A percentile compares a stretch with the other conserved stretches of the same genome.
phyloP scores from a whole-genome alignment of 1,140 invertebrate species.

The Drosophila watanabei region DNA sequence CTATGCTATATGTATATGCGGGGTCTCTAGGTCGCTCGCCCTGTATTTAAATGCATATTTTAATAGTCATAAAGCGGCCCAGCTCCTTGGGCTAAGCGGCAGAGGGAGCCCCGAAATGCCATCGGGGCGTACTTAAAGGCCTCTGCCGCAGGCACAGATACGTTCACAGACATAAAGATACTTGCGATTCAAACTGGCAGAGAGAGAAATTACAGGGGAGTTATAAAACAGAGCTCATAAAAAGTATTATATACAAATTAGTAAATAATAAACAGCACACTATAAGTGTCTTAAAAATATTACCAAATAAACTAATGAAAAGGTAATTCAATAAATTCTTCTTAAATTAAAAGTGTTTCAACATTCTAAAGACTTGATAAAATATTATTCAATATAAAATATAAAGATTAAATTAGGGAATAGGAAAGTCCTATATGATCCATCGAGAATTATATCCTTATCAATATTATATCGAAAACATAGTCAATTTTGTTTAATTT shows the following conservation, averaged over 20 bases:
- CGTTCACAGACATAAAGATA: conserved; percentile 22
- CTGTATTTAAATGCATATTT: conserved; percentile 81
- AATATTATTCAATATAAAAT: not conserved
- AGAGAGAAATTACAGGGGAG: not conserved
- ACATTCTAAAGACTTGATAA: not conserved
- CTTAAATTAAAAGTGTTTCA: not conserved
- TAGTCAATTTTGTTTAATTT: too few relatives aligned
- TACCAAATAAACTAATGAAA: not conserved
- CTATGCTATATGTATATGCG: conserved; percentile 11
- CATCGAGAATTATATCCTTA: too few relatives aligned
- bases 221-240: rapidly evolving
- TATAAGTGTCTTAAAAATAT: not conserved
- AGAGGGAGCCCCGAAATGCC: conserved; percentile 56
- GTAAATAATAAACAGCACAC: not conserved
- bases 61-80: conserved; percentile 74
- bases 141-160: conserved; percentile 41
- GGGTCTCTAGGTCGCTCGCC: conserved; percentile 10
- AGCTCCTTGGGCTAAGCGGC: conserved; percentile 43
- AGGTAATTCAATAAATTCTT: not conserved
- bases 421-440: not conserved
- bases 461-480: too few relatives aligned
- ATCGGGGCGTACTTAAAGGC: conserved; percentile 72
- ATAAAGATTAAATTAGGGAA: not conserved
- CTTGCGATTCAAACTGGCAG: conserved; percentile 2
- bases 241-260: not conserved